Base-by-base conservation (phyloP, 1,140 invertebrate species). In the Galleria mellonella region DNA sequence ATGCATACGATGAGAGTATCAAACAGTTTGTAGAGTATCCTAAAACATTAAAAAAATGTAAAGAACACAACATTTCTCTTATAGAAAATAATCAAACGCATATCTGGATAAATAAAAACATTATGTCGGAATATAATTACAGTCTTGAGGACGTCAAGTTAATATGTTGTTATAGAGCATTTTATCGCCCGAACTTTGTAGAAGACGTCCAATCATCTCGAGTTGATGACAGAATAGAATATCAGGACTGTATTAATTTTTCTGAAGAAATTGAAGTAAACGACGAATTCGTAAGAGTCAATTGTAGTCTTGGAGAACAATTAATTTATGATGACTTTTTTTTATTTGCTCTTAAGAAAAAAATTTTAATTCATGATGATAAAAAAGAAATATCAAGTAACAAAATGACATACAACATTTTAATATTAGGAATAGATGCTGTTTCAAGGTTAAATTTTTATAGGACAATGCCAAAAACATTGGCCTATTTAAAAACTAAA, bases 341-440 rank as follows among this genome's bases (percentile, higher is more conserved):
- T 59, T 88, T 90, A 11, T 94, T 94, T 65, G 86, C 66, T 13
- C 87, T 88, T 1, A 79, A 87, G 2, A 72, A 71, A 51, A 15
- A 61, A 40, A 31, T 47, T 32, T 32, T 36, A 9, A 12, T 14
- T n/a, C 14, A 55, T 23, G 51, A 23, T 27, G 27, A 28, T 4
- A 30, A 12, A 7, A 47, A 38, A 12, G 48, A 51, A 32, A 46
- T 30, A 4, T 37, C 39, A 30, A 47, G 36, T 5, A 37, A 46
- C 28, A 52, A 60, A 38, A 44, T 65, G 46, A 52, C 58, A 30
- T 70, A 89, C 1, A 93, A 90, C 56, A 85, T 98, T 2, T 81
- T 97, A 30, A 86, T 97, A 10, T 67, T 97, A 6, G 96, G 96
- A 0, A 88, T 97, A n/a, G 95, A 97, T 72, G 92, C 93, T 0